Evolutionary conservation across 1,140 invertebrate genomes (phyloP), one percentile per base, ranked within the genome.

Genomic region (Panulirus ornatus): DNA sequence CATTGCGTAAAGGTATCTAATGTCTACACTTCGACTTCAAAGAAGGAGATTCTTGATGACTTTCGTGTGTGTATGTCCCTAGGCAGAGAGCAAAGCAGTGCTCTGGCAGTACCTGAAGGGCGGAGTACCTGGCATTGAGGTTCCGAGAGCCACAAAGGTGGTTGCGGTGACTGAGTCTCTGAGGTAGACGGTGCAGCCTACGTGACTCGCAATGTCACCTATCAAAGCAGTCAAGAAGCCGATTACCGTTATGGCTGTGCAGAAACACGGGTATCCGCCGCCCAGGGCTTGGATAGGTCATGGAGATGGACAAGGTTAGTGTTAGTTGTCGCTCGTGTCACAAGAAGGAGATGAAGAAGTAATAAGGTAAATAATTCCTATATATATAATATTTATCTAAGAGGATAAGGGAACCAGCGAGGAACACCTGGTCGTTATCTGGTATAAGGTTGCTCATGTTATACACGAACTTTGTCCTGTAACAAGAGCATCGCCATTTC

Each of bases 101-200:
- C n/a, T n/a, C n/a, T n/a, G n/a, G n/a, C n/a, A n/a, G n/a, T n/a
- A n/a, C n/a, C n/a, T n/a, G n/a, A n/a, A n/a, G n/a, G n/a, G n/a
- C 9, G 47, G n/a, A 42, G 38, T 93, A 95, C 95, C 95, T 94
- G 95, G 95, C 85, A 95, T 93, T 93, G 94, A 95, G 34, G 95
- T 95, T 83, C 95, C 95, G 1, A 95, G 93, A 73, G 95, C 95
- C 19, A 95, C 95, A 92, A 96, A 95, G 54, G 95, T 95, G 89
- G 96, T 95, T 30, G 95, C 95, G 27, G 95, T 96, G 9, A 96
- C 94, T 19, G 95, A 93, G 93, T 96, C 95, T 92, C 95, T 95
- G 8, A 96, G 92, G 54, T 95, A 95, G 66, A 96, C 94, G 16
- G 95, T 96, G 92, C 96, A 96, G 47, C 96, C 96, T 93, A 96